Percentiles rank a stretch among this genome's conserved stretches.
These are phyloP conservation scores for Mormyrops boulengeri DNA, from an alignment of 2,797 vertebrate genomes.

Conservation along the genomic window DNA sequence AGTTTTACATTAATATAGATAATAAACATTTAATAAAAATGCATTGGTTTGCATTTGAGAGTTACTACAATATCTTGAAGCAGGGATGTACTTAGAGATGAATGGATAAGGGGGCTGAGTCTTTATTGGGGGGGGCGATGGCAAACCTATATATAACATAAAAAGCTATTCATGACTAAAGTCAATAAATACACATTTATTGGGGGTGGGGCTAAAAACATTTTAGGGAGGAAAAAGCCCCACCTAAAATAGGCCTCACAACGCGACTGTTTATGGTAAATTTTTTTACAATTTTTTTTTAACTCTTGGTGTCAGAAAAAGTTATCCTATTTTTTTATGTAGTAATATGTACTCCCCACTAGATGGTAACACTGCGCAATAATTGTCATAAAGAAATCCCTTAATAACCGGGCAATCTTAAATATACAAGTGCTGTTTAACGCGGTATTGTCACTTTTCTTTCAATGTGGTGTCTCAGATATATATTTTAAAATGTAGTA, in stretches of 20 bases:
- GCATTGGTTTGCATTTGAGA: neutral
- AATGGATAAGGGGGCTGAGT: neutral
- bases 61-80: neutral
- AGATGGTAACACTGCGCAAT: slow-evolving; percentile 61
- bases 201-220: neutral
- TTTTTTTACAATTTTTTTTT: neutral
- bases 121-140: neutral
- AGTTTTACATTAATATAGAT: slow-evolving; percentile 42
- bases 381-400: slow-evolving; percentile 28
- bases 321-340: neutral
- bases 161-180: too few species aligned
- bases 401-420: neutral
- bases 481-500: neutral
- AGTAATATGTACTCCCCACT: slow-evolving; percentile 42
- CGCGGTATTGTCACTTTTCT: slow-evolving; percentile 34
- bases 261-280: too few species aligned
- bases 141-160: neutral
- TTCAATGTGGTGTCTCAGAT: neutral
- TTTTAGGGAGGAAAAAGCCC: neutral
- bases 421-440: neutral
- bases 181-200: neutral
- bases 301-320: neutral
- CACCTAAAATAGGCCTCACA: neutral
- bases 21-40: slow-evolving; percentile 21
- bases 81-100: neutral